Conservation (phyloP, 2,797 vertebrate species). For the Phaenicophaeus curvirostris region DNA sequence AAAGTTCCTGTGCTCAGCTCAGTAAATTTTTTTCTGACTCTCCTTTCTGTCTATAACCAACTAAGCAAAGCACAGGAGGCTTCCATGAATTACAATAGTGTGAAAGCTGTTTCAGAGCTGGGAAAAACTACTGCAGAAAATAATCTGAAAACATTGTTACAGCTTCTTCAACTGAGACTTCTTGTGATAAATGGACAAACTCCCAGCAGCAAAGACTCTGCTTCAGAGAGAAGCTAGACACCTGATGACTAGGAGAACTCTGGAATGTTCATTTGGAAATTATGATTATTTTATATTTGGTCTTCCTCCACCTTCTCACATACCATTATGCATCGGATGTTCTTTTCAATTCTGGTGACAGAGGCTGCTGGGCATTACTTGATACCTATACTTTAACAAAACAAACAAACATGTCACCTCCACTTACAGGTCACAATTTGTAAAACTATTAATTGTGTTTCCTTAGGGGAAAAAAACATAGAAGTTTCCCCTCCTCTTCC, state of each 20-base stretch:
- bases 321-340: not conserved
- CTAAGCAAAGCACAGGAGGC: not conserved
- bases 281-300: not conserved
- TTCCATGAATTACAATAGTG: not conserved
- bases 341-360: not conserved
- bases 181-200: not conserved
- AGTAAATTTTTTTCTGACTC: not conserved
- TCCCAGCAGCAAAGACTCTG: not conserved
- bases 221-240: not conserved
- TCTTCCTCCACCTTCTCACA: not conserved
- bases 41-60: not conserved
- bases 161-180: not conserved
- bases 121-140: not conserved
- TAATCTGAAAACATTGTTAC: not conserved
- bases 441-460: not conserved
- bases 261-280: not conserved
- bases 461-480: not conserved
- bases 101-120: not conserved
- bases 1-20: not conserved
- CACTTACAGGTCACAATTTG: not conserved
- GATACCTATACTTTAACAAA: not conserved
- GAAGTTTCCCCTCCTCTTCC: not conserved
- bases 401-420: not conserved
- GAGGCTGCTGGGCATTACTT: not conserved
- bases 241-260: not conserved